phyloP scores from a whole-genome alignment of 2,797 vertebrate genomes.

The Phaenicophaeus curvirostris region DNA sequence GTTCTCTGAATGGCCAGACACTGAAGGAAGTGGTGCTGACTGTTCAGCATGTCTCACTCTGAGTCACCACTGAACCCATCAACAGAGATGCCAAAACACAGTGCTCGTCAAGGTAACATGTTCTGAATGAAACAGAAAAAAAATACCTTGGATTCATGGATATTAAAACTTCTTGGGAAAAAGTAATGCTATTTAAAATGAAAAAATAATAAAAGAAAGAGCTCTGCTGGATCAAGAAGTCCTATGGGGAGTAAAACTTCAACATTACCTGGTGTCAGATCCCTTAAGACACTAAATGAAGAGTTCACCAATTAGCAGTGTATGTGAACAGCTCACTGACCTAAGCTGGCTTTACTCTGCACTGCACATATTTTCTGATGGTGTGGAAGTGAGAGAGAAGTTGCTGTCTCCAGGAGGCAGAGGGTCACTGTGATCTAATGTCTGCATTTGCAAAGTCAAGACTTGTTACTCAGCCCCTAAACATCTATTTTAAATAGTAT shows the following conservation, averaged over 20 bases:
- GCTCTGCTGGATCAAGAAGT: not conserved
- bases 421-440: conserved; percentile 54
- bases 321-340: conserved; percentile 28
- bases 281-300: not conserved
- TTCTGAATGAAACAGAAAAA: not conserved
- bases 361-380: conserved; percentile 13
- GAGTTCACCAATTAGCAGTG: not conserved
- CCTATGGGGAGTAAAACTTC: not conserved
- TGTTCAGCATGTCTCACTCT: not conserved
- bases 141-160: accelerated
- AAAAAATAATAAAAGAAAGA: not conserved
- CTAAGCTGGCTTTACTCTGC: not conserved
- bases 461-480: conserved; percentile 37
- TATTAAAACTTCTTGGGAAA: not conserved
- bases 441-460: conserved; percentile 42
- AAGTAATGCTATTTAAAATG: not conserved
- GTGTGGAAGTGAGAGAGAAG: conserved; percentile 17
- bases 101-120: not conserved
- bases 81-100: not conserved
- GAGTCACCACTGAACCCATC: conserved; percentile 9
- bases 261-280: not conserved
- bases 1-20: not conserved
- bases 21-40: not conserved
- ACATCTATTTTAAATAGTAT: not conserved
- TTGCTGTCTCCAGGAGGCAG: not conserved